These are phyloP conservation scores for Geopemphigus sp. DNA, from an alignment of 1,140 invertebrate species.

Conservation along the genomic window DNA sequence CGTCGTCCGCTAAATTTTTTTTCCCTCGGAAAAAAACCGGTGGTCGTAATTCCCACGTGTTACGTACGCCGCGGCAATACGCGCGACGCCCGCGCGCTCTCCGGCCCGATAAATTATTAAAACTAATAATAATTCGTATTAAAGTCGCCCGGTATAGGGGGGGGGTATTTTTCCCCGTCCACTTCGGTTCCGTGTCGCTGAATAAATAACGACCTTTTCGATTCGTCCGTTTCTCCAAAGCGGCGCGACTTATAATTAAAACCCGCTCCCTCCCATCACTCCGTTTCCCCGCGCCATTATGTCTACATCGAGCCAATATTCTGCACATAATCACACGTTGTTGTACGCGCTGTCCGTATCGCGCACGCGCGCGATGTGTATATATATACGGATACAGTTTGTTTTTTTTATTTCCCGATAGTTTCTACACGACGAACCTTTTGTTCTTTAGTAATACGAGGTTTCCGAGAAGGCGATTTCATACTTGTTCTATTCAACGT, in stretches of 20 bases:
- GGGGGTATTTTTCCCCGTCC: constrained; percentile 6
- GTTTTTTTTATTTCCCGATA: too few relatives aligned
- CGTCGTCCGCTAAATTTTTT: constrained; percentile 16
- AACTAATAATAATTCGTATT: constrained; percentile 37
- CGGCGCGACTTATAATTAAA: constrained; percentile 31
- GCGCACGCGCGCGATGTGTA: background rate
- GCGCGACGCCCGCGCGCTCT: background rate
- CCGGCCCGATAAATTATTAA: constrained; percentile 27
- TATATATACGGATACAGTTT: background rate
- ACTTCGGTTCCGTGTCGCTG: background rate
- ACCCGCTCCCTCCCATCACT: background rate
- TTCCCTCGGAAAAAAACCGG: constrained; percentile 15
- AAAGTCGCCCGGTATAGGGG: background rate
- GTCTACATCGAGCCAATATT: background rate
- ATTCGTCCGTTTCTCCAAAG: constrained; percentile 4
- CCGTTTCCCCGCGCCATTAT: background rate
- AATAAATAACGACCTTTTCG: constrained; percentile 27
- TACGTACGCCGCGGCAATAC: background rate
- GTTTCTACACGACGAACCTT: too few relatives aligned
- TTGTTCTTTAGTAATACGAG: background rate
- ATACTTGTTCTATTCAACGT: background rate
- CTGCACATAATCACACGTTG: background rate
- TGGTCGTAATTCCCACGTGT: constrained; percentile 23
- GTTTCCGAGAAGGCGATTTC: background rate
- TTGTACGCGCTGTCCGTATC: too few relatives aligned